These are phyloP conservation scores for Lethenteron camtschaticum DNA, from an alignment of 2,113 vertebrate genomes.

Conservation along the genomic window DNA sequence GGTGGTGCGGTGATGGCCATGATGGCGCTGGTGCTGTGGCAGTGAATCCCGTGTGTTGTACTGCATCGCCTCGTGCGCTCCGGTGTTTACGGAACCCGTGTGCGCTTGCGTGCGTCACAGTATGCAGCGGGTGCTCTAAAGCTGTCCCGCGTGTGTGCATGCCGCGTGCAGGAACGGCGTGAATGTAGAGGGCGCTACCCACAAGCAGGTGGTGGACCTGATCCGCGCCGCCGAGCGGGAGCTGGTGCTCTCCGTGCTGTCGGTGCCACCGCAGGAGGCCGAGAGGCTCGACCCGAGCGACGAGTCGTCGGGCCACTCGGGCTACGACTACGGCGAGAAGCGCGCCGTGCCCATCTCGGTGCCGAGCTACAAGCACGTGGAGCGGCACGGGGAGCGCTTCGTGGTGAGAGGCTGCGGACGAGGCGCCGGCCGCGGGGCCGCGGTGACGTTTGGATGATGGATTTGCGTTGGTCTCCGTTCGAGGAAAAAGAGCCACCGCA, in stretches of 20 bases:
- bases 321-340: conserved; percentile 85
- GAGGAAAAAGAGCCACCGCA: too few relatives aligned
- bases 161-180: conserved; percentile 43
- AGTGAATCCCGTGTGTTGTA: not conserved
- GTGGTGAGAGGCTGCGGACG: conserved; percentile 39
- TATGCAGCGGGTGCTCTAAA: not conserved
- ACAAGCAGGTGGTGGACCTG: conserved; percentile 96
- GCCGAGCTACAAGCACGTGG: conserved; percentile 87
- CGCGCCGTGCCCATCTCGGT: conserved; percentile 90
- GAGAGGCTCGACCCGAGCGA: conserved; percentile 67
- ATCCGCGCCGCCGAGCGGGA: conserved; percentile 81
- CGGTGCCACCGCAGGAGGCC: conserved; percentile 63
- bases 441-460: too few relatives aligned
- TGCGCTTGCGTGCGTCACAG: not conserved
- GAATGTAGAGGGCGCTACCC: conserved; percentile 79
- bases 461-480: too few relatives aligned
- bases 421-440: too few relatives aligned
- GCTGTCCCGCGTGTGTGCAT: not conserved
- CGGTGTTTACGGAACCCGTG: not conserved
- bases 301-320: conserved; percentile 50
- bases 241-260: conserved; percentile 63
- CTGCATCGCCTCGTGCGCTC: not conserved
- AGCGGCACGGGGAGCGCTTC: conserved; percentile 83
- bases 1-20: too few relatives aligned
- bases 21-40: not conserved